These are phyloP conservation scores for Monopis laevigella DNA, from an alignment of 2,888 invertebrate genomes.

Conservation along the genomic window DNA sequence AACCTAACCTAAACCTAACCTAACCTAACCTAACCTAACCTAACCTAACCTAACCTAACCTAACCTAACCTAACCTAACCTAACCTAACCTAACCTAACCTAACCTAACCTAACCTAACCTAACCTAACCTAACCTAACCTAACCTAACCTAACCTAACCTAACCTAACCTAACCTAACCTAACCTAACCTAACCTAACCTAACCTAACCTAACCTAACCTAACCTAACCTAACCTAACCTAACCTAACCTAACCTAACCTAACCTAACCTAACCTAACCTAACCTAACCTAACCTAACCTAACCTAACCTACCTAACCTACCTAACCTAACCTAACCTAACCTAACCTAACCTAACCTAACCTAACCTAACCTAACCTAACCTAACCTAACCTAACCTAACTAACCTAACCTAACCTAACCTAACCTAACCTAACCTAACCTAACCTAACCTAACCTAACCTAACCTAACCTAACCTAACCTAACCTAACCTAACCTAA, in stretches of 20 bases:
- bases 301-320: conserved; percentile 14
- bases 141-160: conserved; percentile 17
- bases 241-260: conserved; percentile 21
- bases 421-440: conserved; percentile 16
- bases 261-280: conserved; percentile 19
- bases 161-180: conserved; percentile 19
- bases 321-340: conserved; percentile 21
- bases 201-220: conserved; percentile 21
- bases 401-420: conserved; percentile 14
- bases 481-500: conserved; percentile 11
- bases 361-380: conserved; percentile 18
- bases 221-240: conserved; percentile 20
- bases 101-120: conserved; percentile 16
- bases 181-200: conserved; percentile 23
- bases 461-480: conserved; percentile 15
- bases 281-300: conserved; percentile 19
- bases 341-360: conserved; percentile 20
- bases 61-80: conserved; percentile 19
- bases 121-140: conserved; percentile 16
- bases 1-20: conserved; percentile 19
- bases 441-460: conserved; percentile 17
- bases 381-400: conserved; percentile 17
- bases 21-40: conserved; percentile 18
- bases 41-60: conserved; percentile 17
- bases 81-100: conserved; percentile 17